These are phyloP conservation scores for Climacteris rufus DNA, from an alignment of 2,113 vertebrate genomes.

Conservation along the genomic window DNA sequence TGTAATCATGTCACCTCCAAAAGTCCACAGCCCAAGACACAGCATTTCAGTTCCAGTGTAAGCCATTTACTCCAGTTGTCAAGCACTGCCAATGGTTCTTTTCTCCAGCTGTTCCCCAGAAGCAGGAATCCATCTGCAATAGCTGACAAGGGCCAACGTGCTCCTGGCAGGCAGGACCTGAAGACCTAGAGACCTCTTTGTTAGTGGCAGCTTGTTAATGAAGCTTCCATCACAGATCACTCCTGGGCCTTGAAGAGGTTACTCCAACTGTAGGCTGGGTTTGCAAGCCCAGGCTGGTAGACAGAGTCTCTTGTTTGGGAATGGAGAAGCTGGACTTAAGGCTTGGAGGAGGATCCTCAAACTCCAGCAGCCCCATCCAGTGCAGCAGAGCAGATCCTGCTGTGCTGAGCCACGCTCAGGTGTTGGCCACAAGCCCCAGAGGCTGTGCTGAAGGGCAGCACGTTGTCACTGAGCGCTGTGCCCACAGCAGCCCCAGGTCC, in stretches of 20 bases:
- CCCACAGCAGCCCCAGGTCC: background rate
- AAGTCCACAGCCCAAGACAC: background rate
- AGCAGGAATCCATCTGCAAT: background rate
- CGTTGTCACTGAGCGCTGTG: accelerated
- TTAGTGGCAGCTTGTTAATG: background rate
- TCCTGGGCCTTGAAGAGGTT: background rate
- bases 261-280: background rate
- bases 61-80: background rate
- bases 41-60: background rate
- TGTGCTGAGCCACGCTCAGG: background rate
- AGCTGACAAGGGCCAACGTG: background rate
- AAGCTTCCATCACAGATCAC: background rate
- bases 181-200: background rate
- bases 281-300: background rate
- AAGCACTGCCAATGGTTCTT: background rate
- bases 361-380: background rate
- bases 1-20: background rate
- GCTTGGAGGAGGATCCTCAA: background rate
- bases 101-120: background rate
- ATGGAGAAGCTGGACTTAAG: background rate
- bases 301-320: background rate
- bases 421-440: background rate
- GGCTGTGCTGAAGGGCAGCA: background rate
- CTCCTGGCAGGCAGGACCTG: background rate
- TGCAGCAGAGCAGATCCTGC: background rate